Evolutionary conservation across 2,888 invertebrate species (phyloP), one percentile per base, ranked within the genome.

Genomic region (Ferrisia virgata): DNA sequence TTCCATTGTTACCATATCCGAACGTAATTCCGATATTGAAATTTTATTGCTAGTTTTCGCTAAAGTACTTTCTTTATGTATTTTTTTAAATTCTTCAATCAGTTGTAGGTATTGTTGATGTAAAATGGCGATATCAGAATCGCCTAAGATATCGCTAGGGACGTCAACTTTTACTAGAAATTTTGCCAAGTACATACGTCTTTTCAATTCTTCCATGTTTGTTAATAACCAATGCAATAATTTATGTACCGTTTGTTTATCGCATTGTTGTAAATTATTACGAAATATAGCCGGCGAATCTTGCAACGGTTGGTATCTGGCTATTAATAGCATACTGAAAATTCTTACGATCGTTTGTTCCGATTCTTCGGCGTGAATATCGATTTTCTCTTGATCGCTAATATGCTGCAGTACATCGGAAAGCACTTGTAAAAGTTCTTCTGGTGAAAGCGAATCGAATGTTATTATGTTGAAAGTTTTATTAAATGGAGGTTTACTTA

Each of bases 1-100:
- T 86, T 95, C 95, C 94, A 96, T 96, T 86, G 94, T 93, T 86
- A 93, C 92, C 82, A 96, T 93, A 88, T 96, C 96, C 86, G 93
- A 92, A 86, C 95, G 93, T 85, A 97, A 92, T 89, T 96, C 96
- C 2, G 92, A 91, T 0, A 92, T 91, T n/a, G 93, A 79, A 92
- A 87, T 93, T 92, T 84, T 79, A 36, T 91, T 91, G 80, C 84
- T 86, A 86, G 90, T 91, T 86, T 91, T 91, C 82, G 93, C 89
- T 79, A 91, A 88, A 86, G 94, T 92, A 53, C 92, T 91, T 86
- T 93, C 91, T 87, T 93, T 94, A 88, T 96, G 95, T 0, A 92
- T 90, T 28, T 91, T 91, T 88, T 95, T 96, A 89, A 96, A 96
- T 87, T 94, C 93, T 84, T 94, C 93, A 86, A 96, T 94, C 79